Percentiles rank a stretch among this genome's conserved stretches.
Conservation (phyloP, 2,113 vertebrate species). For the Solea senegalensis region DNA sequence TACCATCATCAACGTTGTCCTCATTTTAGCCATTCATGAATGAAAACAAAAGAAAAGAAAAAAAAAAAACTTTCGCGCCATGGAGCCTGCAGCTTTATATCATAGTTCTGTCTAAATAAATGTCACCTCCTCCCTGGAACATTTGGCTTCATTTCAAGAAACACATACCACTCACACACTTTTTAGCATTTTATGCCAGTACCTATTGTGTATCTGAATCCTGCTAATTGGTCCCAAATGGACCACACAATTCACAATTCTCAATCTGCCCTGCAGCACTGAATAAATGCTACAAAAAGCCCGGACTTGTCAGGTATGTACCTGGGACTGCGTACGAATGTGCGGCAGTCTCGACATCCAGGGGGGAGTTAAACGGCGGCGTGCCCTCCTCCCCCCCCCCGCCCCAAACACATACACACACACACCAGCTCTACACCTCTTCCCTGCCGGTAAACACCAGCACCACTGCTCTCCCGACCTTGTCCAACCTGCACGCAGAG, state of each 20-base stretch:
- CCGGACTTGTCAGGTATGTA: conserved; percentile 17
- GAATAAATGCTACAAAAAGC: conserved; percentile 32
- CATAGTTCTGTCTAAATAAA: not conserved
- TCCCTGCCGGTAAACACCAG: conserved; percentile 61
- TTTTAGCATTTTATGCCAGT: conserved; percentile 17
- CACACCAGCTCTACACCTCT: not conserved
- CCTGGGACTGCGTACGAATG: not conserved
- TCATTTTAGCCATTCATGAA: not conserved
- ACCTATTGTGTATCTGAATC: conserved; percentile 27
- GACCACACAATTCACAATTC: conserved; percentile 29
- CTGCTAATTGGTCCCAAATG: conserved; percentile 58
- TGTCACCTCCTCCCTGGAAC: conserved; percentile 10
- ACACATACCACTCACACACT: conserved; percentile 7
- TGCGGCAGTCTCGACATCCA: conserved; percentile 23
- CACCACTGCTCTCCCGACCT: conserved; percentile 58
- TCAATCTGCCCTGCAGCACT: conserved; percentile 34
- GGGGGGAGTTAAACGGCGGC: conserved; percentile 43
- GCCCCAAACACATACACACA: not conserved
- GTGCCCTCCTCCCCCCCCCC: conserved; percentile 15
- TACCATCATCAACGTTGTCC: not conserved
- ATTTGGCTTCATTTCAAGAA: conserved; percentile 26
- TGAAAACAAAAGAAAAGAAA: no score
- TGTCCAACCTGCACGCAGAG: conserved; percentile 67
- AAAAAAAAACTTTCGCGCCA: not conserved
- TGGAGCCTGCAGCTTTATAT: not conserved